These are phyloP conservation scores for Sphenodon punctatus DNA, from an alignment of 2,797 vertebrate genomes.

Conservation along the genomic window DNA sequence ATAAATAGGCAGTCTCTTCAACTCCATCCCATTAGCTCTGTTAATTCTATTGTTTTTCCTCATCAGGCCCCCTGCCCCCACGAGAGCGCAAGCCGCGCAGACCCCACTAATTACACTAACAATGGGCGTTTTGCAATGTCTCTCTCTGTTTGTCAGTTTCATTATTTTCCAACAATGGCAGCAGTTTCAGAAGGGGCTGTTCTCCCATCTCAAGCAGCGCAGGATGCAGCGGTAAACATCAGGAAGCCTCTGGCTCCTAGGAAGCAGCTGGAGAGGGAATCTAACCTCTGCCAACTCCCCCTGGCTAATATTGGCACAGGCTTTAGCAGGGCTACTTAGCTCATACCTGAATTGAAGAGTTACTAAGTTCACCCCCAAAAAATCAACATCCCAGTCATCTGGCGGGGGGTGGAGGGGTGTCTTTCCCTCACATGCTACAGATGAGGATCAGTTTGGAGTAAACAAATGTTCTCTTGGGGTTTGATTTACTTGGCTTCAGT, in stretches of 20 bases:
- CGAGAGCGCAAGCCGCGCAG: neutral
- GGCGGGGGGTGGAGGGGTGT: neutral
- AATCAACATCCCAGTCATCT: neutral
- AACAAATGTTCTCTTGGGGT: accelerated
- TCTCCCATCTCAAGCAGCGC: accelerated
- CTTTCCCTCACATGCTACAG: neutral
- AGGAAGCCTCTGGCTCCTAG: neutral
- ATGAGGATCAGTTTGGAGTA: neutral
- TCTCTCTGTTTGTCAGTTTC: neutral
- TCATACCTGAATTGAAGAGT: accelerated
- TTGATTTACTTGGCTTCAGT: too few species aligned
- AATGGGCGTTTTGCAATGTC: neutral
- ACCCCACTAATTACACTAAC: slow-evolving; percentile 31
- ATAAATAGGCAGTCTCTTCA: neutral
- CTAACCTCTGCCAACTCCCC: neutral
- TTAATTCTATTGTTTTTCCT: slow-evolving; percentile 33
- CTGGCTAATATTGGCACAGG: neutral
- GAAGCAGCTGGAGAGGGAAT: neutral
- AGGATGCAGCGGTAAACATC: neutral
- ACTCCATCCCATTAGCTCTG: slow-evolving; percentile 7
- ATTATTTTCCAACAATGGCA: neutral
- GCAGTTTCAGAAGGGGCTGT: neutral
- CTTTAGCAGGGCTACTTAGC: neutral
- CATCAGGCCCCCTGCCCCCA: neutral
- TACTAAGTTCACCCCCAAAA: neutral